A percentile compares a stretch with the other conserved stretches of the same genome.
These are phyloP conservation scores for Acridotheres tristis DNA, from an alignment of 2,797 vertebrate genomes.

Conservation along the genomic window DNA sequence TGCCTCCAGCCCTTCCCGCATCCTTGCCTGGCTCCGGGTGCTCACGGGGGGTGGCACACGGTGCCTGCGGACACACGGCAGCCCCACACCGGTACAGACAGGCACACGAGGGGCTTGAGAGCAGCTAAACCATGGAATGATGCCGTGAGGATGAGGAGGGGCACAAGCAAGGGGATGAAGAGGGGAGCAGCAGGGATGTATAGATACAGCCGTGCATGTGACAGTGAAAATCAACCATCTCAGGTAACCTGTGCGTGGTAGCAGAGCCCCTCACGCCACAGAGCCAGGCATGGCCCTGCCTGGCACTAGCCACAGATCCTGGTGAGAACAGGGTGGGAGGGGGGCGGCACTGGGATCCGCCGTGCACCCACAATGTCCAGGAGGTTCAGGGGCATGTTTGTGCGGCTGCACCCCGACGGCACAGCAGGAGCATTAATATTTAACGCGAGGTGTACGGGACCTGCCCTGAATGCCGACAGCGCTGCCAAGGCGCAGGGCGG, in stretches of 20 bases:
- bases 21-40: not conserved
- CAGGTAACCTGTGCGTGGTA: not conserved
- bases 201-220: not conserved
- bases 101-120: not conserved
- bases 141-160: not conserved
- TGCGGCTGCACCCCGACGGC: not conserved
- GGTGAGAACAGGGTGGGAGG: fast-evolving
- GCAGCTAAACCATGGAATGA: fast-evolving
- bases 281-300: not conserved
- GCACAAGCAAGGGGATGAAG: not conserved
- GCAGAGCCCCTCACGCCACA: not conserved
- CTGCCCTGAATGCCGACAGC: slow-evolving; percentile 31
- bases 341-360: not conserved
- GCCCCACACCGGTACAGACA: fast-evolving
- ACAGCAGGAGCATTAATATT: slow-evolving; percentile 19
- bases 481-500: not conserved
- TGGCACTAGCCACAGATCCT: not conserved
- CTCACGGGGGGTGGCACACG: fast-evolving
- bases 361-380: fast-evolving
- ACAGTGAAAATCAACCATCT: not conserved
- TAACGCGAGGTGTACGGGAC: not conserved
- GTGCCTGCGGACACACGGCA: not conserved
- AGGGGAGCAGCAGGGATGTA: not conserved
- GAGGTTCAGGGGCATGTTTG: not conserved
- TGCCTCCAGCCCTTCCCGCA: not conserved